phyloP scores from a whole-genome alignment of 1,140 invertebrate species.

The Drosophila grimshawi region DNA sequence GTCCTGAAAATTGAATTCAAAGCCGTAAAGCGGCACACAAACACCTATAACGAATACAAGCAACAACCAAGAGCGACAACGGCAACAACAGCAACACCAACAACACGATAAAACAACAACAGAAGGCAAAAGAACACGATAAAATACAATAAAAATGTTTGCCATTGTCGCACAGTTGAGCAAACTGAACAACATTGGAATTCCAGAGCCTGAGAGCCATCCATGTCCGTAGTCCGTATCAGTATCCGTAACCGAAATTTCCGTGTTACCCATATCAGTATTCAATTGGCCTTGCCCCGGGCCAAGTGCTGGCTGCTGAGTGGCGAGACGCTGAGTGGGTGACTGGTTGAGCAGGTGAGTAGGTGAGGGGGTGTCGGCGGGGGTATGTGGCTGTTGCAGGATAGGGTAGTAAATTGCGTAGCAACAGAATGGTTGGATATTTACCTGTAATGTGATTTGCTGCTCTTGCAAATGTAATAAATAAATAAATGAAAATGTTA shows the following conservation, averaged over 20 bases:
- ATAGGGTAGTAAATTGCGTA: not conserved
- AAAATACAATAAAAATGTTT: conserved; percentile 72
- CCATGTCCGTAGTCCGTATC: conserved; percentile 21
- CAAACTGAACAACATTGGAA: conserved; percentile 2
- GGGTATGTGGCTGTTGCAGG: not conserved
- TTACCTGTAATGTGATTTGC: conserved; percentile 44
- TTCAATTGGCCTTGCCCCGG: conserved; percentile 34
- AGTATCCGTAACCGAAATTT: conserved; percentile 31
- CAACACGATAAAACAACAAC: conserved; percentile 1
- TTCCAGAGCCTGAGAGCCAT: not conserved
- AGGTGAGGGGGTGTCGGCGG: not conserved
- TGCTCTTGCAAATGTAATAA: conserved; percentile 44
- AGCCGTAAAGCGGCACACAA: conserved; percentile 60
- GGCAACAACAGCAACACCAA: conserved; percentile 1
- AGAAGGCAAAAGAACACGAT: conserved; percentile 33
- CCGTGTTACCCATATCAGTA: conserved; percentile 39
- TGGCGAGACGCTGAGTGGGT: too few species aligned
- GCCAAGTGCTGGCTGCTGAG: too few species aligned
- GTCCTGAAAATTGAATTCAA: conserved; percentile 74
- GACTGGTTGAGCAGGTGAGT: too few species aligned
- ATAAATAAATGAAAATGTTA: conserved; percentile 47
- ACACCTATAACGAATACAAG: conserved; percentile 49
- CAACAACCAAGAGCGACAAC: not conserved
- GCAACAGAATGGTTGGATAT: conserved; percentile 1
- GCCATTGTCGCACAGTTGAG: conserved; percentile 63